These are phyloP conservation scores for Centrocercus urophasianus DNA, from an alignment of 2,113 vertebrate genomes.

Conservation along the genomic window DNA sequence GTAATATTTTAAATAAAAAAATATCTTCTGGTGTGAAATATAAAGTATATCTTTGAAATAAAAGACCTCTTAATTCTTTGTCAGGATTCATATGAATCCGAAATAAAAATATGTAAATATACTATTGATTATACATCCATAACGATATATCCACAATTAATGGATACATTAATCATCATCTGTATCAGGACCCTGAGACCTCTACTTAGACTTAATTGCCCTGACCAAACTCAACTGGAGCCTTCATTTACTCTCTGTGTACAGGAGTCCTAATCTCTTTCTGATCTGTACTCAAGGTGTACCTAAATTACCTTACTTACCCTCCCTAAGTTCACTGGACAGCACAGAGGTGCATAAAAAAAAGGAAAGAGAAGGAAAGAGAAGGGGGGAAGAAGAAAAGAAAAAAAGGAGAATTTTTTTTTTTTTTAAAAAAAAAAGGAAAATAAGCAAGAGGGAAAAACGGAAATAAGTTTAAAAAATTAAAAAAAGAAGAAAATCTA, in stretches of 20 bases:
- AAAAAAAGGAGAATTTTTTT: no score
- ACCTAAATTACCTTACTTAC: not conserved
- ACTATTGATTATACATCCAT: not conserved
- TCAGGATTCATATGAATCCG: not conserved
- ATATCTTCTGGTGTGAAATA: not conserved
- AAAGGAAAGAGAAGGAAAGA: no score
- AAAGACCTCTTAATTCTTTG: not conserved
- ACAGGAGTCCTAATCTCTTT: not conserved
- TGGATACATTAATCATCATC: not conserved
- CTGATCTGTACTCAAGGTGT: rapidly evolving
- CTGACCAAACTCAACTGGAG: not conserved
- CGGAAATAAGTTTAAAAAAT: not conserved
- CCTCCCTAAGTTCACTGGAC: no score
- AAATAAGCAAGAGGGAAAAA: no score
- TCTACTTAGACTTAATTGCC: not conserved
- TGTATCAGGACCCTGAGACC: not conserved
- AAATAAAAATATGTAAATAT: not conserved
- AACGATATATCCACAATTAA: no score
- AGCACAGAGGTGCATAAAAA: no score
- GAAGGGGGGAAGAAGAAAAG: no score
- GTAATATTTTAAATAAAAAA: not conserved
- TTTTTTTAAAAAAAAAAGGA: no score
- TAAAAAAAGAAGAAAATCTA: not conserved
- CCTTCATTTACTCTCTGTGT: not conserved
- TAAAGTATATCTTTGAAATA: not conserved